Percentiles rank a stretch among this genome's conserved stretches.
phyloP scores from a whole-genome alignment of 2,888 invertebrate genomes.

The Elysia crispata region DNA sequence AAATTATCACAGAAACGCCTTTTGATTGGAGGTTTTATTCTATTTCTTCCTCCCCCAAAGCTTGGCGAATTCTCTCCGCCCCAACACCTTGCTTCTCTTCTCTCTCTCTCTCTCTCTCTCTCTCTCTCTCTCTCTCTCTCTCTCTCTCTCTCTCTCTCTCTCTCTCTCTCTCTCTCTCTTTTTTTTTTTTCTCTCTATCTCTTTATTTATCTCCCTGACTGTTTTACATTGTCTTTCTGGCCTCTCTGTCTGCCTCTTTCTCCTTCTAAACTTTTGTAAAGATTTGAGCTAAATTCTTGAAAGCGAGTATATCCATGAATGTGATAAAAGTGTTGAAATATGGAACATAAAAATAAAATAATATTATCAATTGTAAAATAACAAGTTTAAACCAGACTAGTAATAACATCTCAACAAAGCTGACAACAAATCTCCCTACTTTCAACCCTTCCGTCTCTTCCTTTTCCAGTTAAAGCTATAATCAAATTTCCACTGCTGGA shows the following conservation, averaged over 20 bases:
- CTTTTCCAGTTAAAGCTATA: slow-evolving; percentile 49
- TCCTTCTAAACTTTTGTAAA: slow-evolving; percentile 12
- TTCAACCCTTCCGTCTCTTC: slow-evolving; percentile 23
- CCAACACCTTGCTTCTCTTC: slow-evolving; percentile 12
- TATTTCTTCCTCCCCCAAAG: neutral
- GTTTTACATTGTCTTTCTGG: slow-evolving; percentile 10
- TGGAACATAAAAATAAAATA: no score
- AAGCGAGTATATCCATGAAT: no score
- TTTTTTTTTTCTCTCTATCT: slow-evolving; percentile 35
- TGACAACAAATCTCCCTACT: neutral
- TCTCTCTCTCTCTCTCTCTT: slow-evolving; percentile 25
- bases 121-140: slow-evolving; percentile 37
- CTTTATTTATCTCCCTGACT: slow-evolving; percentile 9
- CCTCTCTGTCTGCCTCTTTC: slow-evolving; percentile 32
- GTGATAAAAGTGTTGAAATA: no score
- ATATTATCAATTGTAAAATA: no score
- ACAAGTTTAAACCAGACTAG: neutral
- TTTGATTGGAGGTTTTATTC: neutral
- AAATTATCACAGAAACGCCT: neutral
- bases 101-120: slow-evolving; percentile 30
- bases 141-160: slow-evolving; percentile 31
- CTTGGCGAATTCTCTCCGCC: slow-evolving; percentile 15
- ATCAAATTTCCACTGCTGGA: slow-evolving; percentile 47
- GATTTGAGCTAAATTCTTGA: neutral
- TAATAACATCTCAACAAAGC: neutral